Evolutionary conservation across 2,888 invertebrate species (phyloP).

Genomic region (Fragum whitleyi): DNA sequence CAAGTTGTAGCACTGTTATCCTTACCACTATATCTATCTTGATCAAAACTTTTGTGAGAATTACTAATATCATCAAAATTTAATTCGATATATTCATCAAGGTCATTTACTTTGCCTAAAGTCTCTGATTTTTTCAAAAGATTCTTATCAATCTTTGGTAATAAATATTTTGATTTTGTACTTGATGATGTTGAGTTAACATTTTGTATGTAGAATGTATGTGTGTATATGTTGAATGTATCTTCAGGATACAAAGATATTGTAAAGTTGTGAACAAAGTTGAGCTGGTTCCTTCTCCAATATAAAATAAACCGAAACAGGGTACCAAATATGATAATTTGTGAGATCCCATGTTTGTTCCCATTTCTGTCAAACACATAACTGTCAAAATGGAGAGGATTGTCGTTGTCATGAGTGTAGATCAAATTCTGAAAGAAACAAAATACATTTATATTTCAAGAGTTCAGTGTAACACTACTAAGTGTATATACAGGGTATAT

Average conservation of each 20-base stretch:
- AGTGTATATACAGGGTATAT: too few relatives aligned
- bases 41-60: neutral
- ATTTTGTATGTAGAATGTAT: constrained; percentile 53
- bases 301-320: constrained; percentile 56
- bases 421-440: constrained; percentile 64
- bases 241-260: constrained; percentile 60
- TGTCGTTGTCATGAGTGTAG: constrained; percentile 51
- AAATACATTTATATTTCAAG: neutral
- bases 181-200: constrained; percentile 23
- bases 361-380: constrained; percentile 37
- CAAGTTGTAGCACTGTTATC: neutral
- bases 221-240: constrained; percentile 62
- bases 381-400: constrained; percentile 53
- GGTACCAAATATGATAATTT: constrained; percentile 64
- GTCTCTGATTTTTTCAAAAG: neutral
- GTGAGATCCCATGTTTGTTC: constrained; percentile 53
- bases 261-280: constrained; percentile 62
- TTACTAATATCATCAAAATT: neutral
- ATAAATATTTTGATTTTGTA: constrained; percentile 17
- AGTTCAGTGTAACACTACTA: too few relatives aligned
- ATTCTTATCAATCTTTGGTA: constrained; percentile 15
- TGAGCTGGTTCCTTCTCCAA: constrained; percentile 47
- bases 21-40: neutral
- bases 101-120: neutral
- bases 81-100: neutral